Evolutionary conservation across 2,888 invertebrate genomes (phyloP).

Genomic region (Acrobasis suavella): DNA sequence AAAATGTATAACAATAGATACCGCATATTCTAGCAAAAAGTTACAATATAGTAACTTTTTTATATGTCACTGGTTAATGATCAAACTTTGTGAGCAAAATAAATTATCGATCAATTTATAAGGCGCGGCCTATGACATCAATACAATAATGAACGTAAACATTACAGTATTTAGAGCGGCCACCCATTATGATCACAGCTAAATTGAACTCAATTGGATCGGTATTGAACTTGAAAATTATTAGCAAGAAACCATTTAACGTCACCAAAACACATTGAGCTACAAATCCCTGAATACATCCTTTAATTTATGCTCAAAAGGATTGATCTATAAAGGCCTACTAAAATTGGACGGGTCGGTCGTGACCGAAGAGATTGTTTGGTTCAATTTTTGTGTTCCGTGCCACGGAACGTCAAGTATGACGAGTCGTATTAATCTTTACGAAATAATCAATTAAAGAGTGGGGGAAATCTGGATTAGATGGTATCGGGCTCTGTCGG

Average conservation of each 20-base stretch:
- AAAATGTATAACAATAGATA: too few relatives aligned
- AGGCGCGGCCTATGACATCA: slow-evolving; percentile 3
- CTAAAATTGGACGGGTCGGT: slow-evolving; percentile 41
- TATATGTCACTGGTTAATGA: too few relatives aligned
- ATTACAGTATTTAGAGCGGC: slow-evolving; percentile 21
- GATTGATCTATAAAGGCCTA: slow-evolving; percentile 34
- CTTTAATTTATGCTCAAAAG: slow-evolving; percentile 25
- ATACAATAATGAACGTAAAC: slow-evolving; percentile 16
- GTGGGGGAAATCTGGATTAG: slow-evolving; percentile 77
- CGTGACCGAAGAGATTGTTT: slow-evolving; percentile 64
- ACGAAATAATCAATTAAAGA: slow-evolving; percentile 79
- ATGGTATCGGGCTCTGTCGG: slow-evolving; percentile 75
- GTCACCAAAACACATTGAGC: slow-evolving; percentile 40
- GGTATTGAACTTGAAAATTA: slow-evolving; percentile 60
- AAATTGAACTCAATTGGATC: slow-evolving; percentile 52
- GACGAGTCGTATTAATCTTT: slow-evolving; percentile 76
- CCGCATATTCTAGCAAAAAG: too few relatives aligned
- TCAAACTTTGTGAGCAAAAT: too few relatives aligned
- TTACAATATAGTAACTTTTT: too few relatives aligned
- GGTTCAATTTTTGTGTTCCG: slow-evolving; percentile 58
- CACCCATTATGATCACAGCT: slow-evolving; percentile 32
- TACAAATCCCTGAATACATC: slow-evolving; percentile 24
- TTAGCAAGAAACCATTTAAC: slow-evolving; percentile 47
- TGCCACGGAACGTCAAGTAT: slow-evolving; percentile 63
- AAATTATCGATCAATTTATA: slow-evolving; percentile 6